A percentile compares a stretch with the other conserved stretches of the same genome.
These are phyloP conservation scores for Morelia viridis DNA, from an alignment of 2,797 vertebrate genomes.

Conservation along the genomic window DNA sequence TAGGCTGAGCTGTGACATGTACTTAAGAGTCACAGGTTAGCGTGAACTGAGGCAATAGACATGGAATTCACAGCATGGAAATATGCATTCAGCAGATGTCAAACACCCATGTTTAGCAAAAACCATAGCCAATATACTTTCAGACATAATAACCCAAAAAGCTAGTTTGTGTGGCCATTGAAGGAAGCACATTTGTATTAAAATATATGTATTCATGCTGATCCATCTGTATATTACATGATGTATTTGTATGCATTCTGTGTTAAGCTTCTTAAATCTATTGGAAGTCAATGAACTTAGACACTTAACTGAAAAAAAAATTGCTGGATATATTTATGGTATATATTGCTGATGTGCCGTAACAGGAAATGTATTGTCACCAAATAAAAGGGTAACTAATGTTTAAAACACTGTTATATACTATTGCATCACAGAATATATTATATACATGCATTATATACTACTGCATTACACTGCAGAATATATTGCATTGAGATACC, in stretches of 20 bases:
- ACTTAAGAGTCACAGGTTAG: neutral
- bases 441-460: neutral
- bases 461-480: neutral
- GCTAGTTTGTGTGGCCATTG: neutral
- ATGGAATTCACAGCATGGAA: neutral
- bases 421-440: neutral
- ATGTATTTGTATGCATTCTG: neutral
- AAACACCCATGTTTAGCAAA: constrained; percentile 9
- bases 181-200: neutral
- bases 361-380: neutral
- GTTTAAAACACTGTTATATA: neutral
- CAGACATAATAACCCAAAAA: constrained; percentile 11
- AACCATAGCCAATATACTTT: neutral
- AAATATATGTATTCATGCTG: neutral
- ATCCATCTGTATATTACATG: neutral
- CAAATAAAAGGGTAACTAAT: neutral
- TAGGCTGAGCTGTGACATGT: neutral
- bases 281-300: neutral
- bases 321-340: neutral
- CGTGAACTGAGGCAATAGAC: neutral
- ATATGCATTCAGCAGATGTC: neutral
- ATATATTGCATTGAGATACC: neutral
- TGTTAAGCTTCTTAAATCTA: neutral
- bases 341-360: neutral
- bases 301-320: neutral